Base-by-base conservation (phyloP, 2,797 vertebrate species). In the Coranthus polyacanthus region DNA sequence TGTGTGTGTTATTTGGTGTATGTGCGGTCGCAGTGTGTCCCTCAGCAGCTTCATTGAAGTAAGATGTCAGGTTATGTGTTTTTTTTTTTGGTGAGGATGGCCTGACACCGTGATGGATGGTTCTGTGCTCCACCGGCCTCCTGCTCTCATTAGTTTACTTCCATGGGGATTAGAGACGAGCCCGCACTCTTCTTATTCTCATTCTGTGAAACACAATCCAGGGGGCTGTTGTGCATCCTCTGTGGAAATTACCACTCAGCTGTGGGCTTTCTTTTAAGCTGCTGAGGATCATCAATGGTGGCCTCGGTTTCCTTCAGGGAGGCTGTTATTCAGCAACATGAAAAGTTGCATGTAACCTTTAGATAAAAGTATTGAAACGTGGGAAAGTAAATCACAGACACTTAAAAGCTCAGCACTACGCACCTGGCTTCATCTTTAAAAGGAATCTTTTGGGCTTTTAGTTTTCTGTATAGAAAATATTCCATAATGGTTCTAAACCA, bases 81-180 rank as follows among this genome's bases (percentile, higher is more conserved):
- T 68, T 45, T 69, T 43, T 32, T 60, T n/a, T n/a, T n/a, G n/a
- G 59, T 75, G 45, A 52, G 55, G 81, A 78, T 66, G 46, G 17
- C 26, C 26, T 88, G 88, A 80, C 88, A 82, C 57, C 36, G 68
- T 89, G 88, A 91, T 90, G 77, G 83, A 90, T 90, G 85, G 46
- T 11, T 59, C 50, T 39, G 46, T 44, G 49, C 26, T 75, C 22
- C 69, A 64, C 62, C 4, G 59, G 72, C 70, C 79, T 77, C 72
- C 53, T 55, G 66, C 72, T 72, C 59, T 68, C 84, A 81, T 81
- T 72, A 69, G 71, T 66, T 67, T 24, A 34, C 63, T 15, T 65
- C 75, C 63, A 21, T 34, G 5, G 57, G 57, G 67, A 65, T n/a
- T 11, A 4, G 13, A 54, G 51, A 21, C 8, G 0, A 52, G 34